These are phyloP conservation scores for Discoglossus pictus DNA, from an alignment of 2,797 vertebrate genomes.

Conservation along the genomic window DNA sequence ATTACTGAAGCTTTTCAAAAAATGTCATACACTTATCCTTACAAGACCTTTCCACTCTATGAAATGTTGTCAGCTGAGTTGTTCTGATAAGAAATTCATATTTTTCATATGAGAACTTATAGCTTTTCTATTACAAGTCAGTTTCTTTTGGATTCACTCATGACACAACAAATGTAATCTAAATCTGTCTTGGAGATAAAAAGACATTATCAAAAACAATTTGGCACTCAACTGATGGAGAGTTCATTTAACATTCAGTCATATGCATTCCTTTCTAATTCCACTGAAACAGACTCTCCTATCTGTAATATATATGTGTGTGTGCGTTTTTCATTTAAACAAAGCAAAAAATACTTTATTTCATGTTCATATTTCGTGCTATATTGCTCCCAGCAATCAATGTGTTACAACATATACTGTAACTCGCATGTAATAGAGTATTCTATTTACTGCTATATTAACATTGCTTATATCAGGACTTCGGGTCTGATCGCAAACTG, in stretches of 20 bases:
- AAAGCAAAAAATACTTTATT: too few relatives aligned
- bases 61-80: conserved; percentile 12
- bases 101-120: conserved; percentile 34
- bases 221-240: conserved; percentile 24
- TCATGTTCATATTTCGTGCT: too few relatives aligned
- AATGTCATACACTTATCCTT: conserved; percentile 23
- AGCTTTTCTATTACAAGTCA: conserved; percentile 25
- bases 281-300: conserved; percentile 2
- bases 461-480: too few relatives aligned
- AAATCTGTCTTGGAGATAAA: conserved; percentile 12
- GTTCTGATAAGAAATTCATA: conserved; percentile 29
- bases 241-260: conserved; percentile 18
- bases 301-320: too few relatives aligned
- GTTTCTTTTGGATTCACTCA: conserved; percentile 39
- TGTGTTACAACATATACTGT: too few relatives aligned
- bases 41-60: conserved; percentile 21
- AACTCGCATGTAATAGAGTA: too few relatives aligned
- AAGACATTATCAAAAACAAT: conserved; percentile 16
- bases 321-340: too few relatives aligned
- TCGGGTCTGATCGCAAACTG: too few relatives aligned
- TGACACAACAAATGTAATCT: background rate
- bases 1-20: too few relatives aligned
- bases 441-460: too few relatives aligned
- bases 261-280: conserved; percentile 21
- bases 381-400: too few relatives aligned